These are phyloP conservation scores for Oscheius sp. DNA, from an alignment of 1,140 invertebrate species.

Conservation along the genomic window DNA sequence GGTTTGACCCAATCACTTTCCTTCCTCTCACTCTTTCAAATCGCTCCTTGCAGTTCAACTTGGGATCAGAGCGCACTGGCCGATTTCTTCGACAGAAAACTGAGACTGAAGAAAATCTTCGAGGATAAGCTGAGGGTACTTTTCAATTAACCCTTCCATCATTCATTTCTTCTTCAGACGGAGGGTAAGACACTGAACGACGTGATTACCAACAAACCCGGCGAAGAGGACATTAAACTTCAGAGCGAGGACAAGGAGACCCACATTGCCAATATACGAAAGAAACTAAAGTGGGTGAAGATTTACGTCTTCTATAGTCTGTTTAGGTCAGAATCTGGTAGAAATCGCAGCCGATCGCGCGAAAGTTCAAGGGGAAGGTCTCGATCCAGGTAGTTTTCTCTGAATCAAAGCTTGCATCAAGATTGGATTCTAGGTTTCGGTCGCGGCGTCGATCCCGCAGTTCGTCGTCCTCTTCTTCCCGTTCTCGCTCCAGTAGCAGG, in stretches of 20 bases:
- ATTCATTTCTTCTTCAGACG: not conserved
- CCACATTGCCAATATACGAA: not conserved
- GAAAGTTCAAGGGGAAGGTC: not conserved
- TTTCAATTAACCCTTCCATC: not conserved
- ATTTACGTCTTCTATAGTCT: not conserved
- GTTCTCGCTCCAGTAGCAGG: too few relatives aligned
- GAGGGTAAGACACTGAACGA: slow-evolving; percentile 19
- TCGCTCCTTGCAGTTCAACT: not conserved
- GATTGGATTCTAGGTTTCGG: not conserved
- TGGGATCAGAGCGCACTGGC: slow-evolving; percentile 9
- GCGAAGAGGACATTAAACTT: slow-evolving; percentile 3
- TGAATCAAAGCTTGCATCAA: not conserved
- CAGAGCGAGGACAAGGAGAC: slow-evolving; percentile 1
- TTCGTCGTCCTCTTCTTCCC: not conserved
- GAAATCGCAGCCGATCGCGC: not conserved
- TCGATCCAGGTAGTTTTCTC: not conserved
- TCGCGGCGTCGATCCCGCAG: not conserved
- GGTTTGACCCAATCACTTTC: too few relatives aligned
- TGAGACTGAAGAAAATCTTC: slow-evolving; percentile 11
- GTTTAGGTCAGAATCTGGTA: not conserved
- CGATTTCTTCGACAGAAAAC: slow-evolving; percentile 25
- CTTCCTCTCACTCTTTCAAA: too few relatives aligned
- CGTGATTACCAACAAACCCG: not conserved
- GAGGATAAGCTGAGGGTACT: slow-evolving; percentile 1
- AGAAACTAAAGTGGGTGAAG: not conserved